These are phyloP conservation scores for Chrysomela aeneicollis DNA, from an alignment of 2,888 invertebrate genomes.

Conservation along the genomic window DNA sequence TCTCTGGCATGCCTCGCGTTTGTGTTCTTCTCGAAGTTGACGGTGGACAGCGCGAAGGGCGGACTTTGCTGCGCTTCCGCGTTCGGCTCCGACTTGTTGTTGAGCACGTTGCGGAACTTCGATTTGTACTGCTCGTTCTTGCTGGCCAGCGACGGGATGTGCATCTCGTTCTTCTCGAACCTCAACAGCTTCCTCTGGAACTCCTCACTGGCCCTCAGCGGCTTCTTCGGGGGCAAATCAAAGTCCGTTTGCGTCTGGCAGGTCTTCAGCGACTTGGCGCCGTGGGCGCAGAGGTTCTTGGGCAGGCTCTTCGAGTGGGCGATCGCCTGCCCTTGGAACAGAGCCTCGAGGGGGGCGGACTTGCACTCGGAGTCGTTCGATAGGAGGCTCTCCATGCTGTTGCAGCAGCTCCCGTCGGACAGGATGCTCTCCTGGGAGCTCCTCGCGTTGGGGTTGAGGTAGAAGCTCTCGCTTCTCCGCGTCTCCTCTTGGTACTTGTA, in stretches of 20 bases:
- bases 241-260: slow-evolving; percentile 60
- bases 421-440: slow-evolving; percentile 82
- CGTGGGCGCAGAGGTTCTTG: slow-evolving; percentile 48
- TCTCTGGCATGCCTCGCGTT: slow-evolving; percentile 54
- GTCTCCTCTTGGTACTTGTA: slow-evolving; percentile 59
- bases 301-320: slow-evolving; percentile 51
- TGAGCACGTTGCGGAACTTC: slow-evolving; percentile 60
- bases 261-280: slow-evolving; percentile 58
- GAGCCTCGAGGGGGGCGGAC: slow-evolving; percentile 78
- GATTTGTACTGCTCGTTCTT: slow-evolving; percentile 67
- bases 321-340: slow-evolving; percentile 66
- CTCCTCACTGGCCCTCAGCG: slow-evolving; percentile 53
- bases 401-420: slow-evolving; percentile 77
- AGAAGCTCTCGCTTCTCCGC: slow-evolving; percentile 80
- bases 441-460: slow-evolving; percentile 72
- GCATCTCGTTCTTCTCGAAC: slow-evolving; percentile 62
- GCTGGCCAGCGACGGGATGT: slow-evolving; percentile 66
- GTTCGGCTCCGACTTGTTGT: slow-evolving; percentile 59
- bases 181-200: slow-evolving; percentile 59
- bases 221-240: no score
- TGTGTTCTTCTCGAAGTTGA: slow-evolving; percentile 50
- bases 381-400: slow-evolving; percentile 81
- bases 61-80: slow-evolving; percentile 47
- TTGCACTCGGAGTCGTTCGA: slow-evolving; percentile 83
- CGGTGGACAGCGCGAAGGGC: slow-evolving; percentile 45